A percentile compares a stretch with the other conserved stretches of the same genome.
phyloP scores from a whole-genome alignment of 1,140 invertebrate species.

The Nasonia giraulti region DNA sequence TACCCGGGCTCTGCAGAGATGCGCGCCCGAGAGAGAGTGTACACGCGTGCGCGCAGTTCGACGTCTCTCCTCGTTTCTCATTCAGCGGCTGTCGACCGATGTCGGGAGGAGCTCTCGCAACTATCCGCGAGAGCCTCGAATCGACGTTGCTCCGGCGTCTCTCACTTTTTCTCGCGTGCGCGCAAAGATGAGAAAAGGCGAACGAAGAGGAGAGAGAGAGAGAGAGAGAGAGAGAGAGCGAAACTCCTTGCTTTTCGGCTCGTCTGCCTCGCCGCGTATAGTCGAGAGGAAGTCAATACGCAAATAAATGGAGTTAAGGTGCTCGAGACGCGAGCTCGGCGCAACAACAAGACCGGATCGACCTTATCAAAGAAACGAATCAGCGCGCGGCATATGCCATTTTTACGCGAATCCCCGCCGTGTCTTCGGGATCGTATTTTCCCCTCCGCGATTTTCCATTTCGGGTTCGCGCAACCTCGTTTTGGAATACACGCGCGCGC shows the following conservation, averaged over 20 bases:
- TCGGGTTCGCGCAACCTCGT: not conserved
- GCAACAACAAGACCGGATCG: constrained; percentile 3
- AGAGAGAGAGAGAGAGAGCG: not conserved
- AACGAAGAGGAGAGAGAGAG: not conserved
- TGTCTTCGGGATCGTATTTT: not conserved
- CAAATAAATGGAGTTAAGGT: constrained; percentile 35
- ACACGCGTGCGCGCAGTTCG: not conserved
- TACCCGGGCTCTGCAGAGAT: not conserved
- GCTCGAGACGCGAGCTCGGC: not conserved
- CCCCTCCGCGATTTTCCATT: not conserved
- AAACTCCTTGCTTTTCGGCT: constrained; percentile 33
- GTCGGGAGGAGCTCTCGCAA: constrained; percentile 6
- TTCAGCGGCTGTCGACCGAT: constrained; percentile 30
- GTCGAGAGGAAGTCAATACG: constrained; percentile 3
- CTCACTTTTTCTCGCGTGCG: not conserved
- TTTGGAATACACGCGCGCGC: too few species aligned
- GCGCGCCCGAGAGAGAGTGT: not conserved
- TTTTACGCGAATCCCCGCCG: not conserved
- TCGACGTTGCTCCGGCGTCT: not conserved
- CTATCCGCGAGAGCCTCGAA: constrained; percentile 15
- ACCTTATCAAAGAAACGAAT: constrained; percentile 4
- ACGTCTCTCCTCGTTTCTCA: constrained; percentile 36
- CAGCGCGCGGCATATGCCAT: not conserved
- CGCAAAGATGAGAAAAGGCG: not conserved
- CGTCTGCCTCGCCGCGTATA: not conserved